Evolutionary conservation across 2,113 vertebrate genomes (phyloP), one percentile per base, ranked within the genome.

Genomic region (pig (Sus scrofa)): DNA sequence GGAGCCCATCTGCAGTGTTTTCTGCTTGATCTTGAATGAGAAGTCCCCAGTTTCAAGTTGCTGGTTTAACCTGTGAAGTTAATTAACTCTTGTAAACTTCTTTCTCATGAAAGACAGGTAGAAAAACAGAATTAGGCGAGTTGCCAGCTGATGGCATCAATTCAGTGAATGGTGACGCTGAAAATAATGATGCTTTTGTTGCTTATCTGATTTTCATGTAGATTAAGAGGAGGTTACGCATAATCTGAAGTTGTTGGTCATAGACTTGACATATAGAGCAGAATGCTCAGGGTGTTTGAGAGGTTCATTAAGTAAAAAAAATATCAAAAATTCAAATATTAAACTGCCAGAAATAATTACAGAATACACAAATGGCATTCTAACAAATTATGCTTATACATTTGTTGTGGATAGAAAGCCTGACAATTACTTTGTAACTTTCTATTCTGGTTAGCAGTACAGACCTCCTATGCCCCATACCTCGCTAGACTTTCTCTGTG

Each of bases 341-440:
- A 60, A 39, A 50, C 30, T 74, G 8, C 54, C n/a, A 79, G 37
- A 37, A 44, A 22, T 58, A 86, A 77, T 63, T 86, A 44, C 63
- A 79, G 56, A 56, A 62, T 39, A 79, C 58, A 2, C 32, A 94
- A 85, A 32, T 68, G 83, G 14, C 37, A 67, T 85, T 83, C 65
- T 84, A 71, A 79, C 34, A n/a, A 34, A 37, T n/a, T 75, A n/a
- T 56, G 30, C 7, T 30, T 81, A 27, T 24, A 2, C 34, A 6
- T 52, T 88, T 86, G 30, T 52, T 86, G 89, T 70, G 32, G 71
- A 89, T 68, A 82, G 83, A 18, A 71, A 34, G 16, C n/a, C 7
- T 62, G 26, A 81, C 1, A 20, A 1, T 56, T 37, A 26, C 39
- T 78, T 86, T 89, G 19, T 67, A 60, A 27, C 63, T 81, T 27